Base-by-base conservation (phyloP, 2,888 invertebrate genomes). In the Choreutis nemorana region DNA sequence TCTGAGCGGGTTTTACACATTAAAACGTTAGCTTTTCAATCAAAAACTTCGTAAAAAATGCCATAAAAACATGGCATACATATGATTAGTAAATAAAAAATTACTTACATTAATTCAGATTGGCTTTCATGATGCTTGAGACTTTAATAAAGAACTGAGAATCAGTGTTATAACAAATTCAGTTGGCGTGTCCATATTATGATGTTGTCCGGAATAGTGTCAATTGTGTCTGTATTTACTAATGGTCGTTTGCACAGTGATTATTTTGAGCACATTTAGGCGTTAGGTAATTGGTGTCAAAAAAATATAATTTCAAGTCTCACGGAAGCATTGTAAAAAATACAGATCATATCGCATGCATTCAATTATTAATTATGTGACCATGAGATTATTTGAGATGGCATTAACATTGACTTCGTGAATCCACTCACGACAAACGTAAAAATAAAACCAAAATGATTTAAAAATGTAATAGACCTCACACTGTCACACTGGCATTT, bases 401-500 rank as follows among this genome's bases (percentile, higher is more conserved):
- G 62, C 64, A 61, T 63, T 67, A 61, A 63, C 65, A 65, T n/a
- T n/a, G n/a, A n/a, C n/a, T 63, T 58, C 55, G 58, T 55, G 51
- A 59, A 52, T 55, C 55, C 57, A 61, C 61, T 55, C 57, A 38
- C 33, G 20, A 21, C 29, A 26, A 33, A 23, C 23, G 23, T 31
- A 23, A 33, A 32, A 26, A 32, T 26, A 32, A 35, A 35, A 24
- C 26, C 13, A 27, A 35, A 29, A 23, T 34, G 25, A 27, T 27
- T 50, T 42, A 35, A 41, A 51, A 59, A 57, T 48, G 48, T 50
- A 51, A 44, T 47, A 56, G 66, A 66, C 66, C 68, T 60, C 68
- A 67, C 67, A 66, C 63, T 54, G 54, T 53, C 60, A 57, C 33
- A 34, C 34, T 57, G 10, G 14, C 26, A 9, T 14, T 26, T 18